A percentile compares a stretch with the other conserved stretches of the same genome.
Conservation (phyloP, 2,888 invertebrate genomes). For the Nebria brevicollis region DNA sequence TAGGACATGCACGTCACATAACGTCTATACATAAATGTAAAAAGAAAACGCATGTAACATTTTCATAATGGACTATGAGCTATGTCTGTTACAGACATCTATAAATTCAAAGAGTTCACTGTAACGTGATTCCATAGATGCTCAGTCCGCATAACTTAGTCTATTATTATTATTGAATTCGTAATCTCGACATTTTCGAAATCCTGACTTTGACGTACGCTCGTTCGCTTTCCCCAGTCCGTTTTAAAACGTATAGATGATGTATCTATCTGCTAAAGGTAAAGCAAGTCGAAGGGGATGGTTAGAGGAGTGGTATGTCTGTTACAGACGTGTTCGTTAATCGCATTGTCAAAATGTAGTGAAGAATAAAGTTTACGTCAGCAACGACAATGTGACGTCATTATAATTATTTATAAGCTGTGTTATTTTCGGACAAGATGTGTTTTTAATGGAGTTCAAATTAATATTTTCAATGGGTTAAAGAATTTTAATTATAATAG, state of each 20-base stretch:
- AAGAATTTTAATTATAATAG: no score
- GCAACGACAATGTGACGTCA: background rate
- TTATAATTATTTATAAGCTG: background rate
- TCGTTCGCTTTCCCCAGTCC: background rate
- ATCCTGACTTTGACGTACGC: conserved; percentile 5
- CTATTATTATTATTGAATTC: conserved; percentile 13
- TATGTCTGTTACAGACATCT: background rate
- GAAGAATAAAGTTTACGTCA: conserved; percentile 15
- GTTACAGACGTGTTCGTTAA: conserved; percentile 12
- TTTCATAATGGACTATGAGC: background rate
- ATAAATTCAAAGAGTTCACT: background rate
- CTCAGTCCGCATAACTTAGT: background rate
- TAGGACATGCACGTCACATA: no score
- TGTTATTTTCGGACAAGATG: background rate
- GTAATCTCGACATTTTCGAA: background rate
- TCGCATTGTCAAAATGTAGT: conserved; percentile 10
- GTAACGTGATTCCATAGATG: background rate
- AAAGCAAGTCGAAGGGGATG: background rate
- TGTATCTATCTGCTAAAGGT: background rate
- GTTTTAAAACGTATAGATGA: background rate
- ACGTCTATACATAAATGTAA: no score
- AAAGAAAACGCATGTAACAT: no score
- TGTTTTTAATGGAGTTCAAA: no score
- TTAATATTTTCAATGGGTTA: no score
- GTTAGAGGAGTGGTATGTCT: background rate